phyloP scores from a whole-genome alignment of 2,113 vertebrate genomes.

The Brevimyrus niger region DNA sequence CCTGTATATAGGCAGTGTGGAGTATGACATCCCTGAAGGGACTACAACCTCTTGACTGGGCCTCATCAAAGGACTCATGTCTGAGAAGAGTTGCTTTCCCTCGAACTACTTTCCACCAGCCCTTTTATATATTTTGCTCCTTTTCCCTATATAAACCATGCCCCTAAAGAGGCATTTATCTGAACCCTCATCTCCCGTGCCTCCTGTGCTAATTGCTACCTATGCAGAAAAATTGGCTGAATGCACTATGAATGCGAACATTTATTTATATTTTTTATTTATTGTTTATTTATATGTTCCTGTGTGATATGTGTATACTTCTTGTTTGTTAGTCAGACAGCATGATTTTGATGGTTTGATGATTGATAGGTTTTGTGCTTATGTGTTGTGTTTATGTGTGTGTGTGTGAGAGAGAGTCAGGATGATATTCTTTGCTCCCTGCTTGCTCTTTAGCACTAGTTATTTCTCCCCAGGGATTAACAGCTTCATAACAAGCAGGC shows the following conservation, averaged over 20 bases:
- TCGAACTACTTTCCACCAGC: not conserved
- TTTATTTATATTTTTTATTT: not conserved
- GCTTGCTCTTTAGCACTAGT: constrained; percentile 54
- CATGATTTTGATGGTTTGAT: no score
- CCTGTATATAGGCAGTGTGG: not conserved
- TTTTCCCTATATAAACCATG: not conserved
- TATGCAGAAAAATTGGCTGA: not conserved
- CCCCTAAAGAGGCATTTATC: not conserved
- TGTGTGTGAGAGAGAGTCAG: constrained; percentile 1
- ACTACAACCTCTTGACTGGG: not conserved
- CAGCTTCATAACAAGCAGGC: constrained; percentile 29
- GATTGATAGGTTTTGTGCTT: not conserved
- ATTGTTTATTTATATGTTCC: not conserved
- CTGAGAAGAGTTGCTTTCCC: not conserved
- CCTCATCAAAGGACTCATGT: not conserved
- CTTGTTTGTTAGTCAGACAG: not conserved
- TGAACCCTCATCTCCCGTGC: not conserved
- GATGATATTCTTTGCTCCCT: constrained; percentile 42
- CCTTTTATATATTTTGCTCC: not conserved
- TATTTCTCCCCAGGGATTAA: constrained; percentile 49
- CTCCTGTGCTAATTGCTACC: not conserved
- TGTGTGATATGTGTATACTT: not conserved
- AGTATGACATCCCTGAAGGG: not conserved
- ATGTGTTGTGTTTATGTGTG: not conserved
- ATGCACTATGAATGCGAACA: not conserved